Evolutionary conservation across 1,140 invertebrate species (phyloP).

Genomic region (Drosophila athabasca): DNA sequence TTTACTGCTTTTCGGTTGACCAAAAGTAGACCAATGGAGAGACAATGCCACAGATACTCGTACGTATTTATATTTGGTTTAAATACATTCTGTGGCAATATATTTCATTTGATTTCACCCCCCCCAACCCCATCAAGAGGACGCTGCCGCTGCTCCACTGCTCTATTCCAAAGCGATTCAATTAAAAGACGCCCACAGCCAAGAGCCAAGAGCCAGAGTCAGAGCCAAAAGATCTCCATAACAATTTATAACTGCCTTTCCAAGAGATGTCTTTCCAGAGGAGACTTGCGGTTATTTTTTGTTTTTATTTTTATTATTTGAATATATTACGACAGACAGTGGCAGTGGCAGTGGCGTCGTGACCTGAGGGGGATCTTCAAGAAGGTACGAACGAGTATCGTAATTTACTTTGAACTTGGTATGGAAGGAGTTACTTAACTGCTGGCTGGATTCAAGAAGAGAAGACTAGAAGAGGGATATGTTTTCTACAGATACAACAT

Average conservation of each 20-base stretch:
- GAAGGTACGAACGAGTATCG: neutral
- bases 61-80: constrained; percentile 6
- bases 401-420: too few relatives aligned
- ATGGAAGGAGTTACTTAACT: too few relatives aligned
- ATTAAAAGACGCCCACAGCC: constrained; percentile 73
- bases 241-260: constrained; percentile 75
- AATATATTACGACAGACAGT: constrained; percentile 60
- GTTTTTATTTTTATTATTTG: constrained; percentile 61
- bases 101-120: constrained; percentile 47
- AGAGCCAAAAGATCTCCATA: constrained; percentile 58
- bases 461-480: too few relatives aligned
- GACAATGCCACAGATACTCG: constrained; percentile 24
- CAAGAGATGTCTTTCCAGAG: constrained; percentile 45
- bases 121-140: constrained; percentile 44
- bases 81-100: constrained; percentile 29
- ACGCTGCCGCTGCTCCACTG: constrained; percentile 24
- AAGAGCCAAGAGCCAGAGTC: constrained; percentile 13
- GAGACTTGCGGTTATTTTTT: constrained; percentile 56
- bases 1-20: constrained; percentile 12
- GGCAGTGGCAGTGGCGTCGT: constrained; percentile 34
- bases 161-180: constrained; percentile 60
- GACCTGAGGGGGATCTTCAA: constrained; percentile 12
- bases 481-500: too few relatives aligned
- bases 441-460: too few relatives aligned
- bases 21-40: neutral